Conservation (phyloP, 1,140 invertebrate species). For the Ostrea edulis region DNA sequence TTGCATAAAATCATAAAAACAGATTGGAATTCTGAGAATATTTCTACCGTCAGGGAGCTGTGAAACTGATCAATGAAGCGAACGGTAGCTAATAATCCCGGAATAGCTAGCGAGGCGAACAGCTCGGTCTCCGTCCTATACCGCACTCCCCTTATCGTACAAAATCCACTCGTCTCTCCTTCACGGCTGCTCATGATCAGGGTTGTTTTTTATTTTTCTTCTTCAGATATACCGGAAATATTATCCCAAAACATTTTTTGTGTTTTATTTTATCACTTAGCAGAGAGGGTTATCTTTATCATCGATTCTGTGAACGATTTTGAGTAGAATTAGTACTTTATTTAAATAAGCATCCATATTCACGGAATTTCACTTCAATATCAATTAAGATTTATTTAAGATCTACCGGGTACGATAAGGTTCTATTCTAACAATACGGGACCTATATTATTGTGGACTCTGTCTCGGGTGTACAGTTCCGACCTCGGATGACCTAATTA, state of each 20-base stretch:
- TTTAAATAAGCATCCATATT: no score
- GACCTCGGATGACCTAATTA: no score
- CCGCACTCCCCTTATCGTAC: background rate
- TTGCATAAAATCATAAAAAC: background rate
- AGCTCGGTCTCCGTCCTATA: background rate
- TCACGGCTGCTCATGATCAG: slow-evolving; percentile 5
- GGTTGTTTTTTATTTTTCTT: background rate
- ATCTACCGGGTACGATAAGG: no score
- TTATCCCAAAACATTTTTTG: background rate
- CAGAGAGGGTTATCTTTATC: background rate
- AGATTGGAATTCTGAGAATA: slow-evolving; percentile 11
- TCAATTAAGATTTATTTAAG: no score
- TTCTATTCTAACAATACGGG: no score
- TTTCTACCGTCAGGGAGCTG: slow-evolving; percentile 1
- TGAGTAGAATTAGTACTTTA: no score
- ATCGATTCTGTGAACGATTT: no score
- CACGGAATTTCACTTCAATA: no score
- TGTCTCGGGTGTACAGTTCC: no score
- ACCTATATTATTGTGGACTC: no score
- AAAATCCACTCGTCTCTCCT: background rate
- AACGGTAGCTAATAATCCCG: background rate
- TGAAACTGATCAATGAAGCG: slow-evolving; percentile 3
- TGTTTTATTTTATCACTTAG: background rate
- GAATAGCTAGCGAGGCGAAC: background rate
- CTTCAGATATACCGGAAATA: background rate